Base-by-base conservation (phyloP, 2,888 invertebrate genomes). In the Scaptomyza parva region DNA sequence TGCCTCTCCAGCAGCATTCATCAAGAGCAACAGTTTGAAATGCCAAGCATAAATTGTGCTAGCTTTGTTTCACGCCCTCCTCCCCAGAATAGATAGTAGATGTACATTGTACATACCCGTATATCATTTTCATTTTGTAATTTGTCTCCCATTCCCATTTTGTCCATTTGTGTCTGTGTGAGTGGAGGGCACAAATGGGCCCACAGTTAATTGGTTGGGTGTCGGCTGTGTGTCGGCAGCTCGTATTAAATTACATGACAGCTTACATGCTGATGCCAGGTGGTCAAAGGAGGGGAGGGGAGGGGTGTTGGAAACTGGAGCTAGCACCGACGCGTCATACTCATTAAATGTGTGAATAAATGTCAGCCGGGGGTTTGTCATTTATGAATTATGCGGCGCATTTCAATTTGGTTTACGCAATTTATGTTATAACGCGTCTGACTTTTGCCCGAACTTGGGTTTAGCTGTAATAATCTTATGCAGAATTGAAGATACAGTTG, bases 71-170 rank as follows among this genome's bases (percentile, higher is more conserved):
- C 53, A 54, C 33, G 35, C 61, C 60, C 39, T 26, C 37, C 12
- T 6, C 14, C 11, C 22, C 18, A 6, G 9, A 28, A 26, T 26
- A 41, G 35, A 28, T 35, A 33, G 33, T 33, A 33, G n/a, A 35
- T 7, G 14, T 8, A 4, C 7, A 6, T 14, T n/a, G n/a, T 43
- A 63, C 41, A 44, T 22, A 26, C 8, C 50, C 74, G 85, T 82
- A 85, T 87, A 82, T 82, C 85, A 82, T 87, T 87, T 82, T 87
- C 85, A 85, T 87, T 87, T 87, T 85, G 86, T 85, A 81, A 82
- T 82, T 82, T 82, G 87, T 82, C 82, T 67, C 67, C 40, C 71
- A 63, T 41, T 58, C 37, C 33, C 8, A n/a, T 41, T n/a, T n/a
- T n/a, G 28, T 24, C 55, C 50, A 17, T 8, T 9, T 70, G 76